These are phyloP conservation scores for Clangula hyemalis DNA, from an alignment of 2,797 vertebrate species.

Conservation along the genomic window DNA sequence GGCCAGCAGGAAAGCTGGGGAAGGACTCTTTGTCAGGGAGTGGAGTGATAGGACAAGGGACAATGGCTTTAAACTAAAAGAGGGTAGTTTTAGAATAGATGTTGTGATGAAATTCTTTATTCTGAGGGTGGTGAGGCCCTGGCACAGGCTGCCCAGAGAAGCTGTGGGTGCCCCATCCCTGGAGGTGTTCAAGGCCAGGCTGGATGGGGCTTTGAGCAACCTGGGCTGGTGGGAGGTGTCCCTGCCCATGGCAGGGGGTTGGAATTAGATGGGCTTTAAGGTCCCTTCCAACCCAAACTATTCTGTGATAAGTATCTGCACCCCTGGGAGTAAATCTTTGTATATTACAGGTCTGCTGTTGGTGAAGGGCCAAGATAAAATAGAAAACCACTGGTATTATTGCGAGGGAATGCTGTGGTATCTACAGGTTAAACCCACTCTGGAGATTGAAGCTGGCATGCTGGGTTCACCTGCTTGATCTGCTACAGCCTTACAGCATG, in stretches of 20 bases:
- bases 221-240: background rate
- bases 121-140: background rate
- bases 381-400: background rate
- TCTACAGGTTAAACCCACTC: background rate
- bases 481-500: background rate
- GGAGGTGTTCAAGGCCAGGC: background rate
- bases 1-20: background rate
- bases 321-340: background rate
- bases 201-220: background rate
- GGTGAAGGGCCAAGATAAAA: background rate
- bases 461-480: background rate
- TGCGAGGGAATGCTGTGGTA: accelerated
- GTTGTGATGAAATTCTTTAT: background rate
- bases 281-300: background rate
- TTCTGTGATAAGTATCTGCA: background rate
- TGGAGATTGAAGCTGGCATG: background rate
- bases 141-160: background rate
- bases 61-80: background rate
- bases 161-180: background rate
- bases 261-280: background rate
- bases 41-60: background rate
- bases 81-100: background rate
- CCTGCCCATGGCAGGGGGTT: background rate
- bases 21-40: background rate
- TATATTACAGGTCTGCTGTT: background rate